Evolutionary conservation across 2,797 vertebrate genomes (phyloP).

Genomic region (Cossypha caffra): DNA sequence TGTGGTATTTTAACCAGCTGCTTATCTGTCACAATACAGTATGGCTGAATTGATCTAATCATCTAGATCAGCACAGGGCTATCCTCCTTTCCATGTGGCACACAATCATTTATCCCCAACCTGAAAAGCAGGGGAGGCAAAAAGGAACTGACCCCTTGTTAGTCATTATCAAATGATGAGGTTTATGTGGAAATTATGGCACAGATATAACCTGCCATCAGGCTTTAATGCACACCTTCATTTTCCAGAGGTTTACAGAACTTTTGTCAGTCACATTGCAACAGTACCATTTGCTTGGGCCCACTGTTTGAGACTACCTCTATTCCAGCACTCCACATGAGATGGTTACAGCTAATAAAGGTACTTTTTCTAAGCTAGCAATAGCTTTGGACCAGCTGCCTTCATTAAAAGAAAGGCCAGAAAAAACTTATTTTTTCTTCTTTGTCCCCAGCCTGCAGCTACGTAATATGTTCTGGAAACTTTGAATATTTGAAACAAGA

Average conservation of each 20-base stretch:
- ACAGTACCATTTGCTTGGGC: not conserved
- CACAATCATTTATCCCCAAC: not conserved
- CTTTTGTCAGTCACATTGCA: not conserved
- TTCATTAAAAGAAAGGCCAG: not conserved
- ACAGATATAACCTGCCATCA: not conserved
- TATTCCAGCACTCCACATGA: not conserved
- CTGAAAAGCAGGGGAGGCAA: not conserved
- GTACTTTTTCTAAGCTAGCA: not conserved
- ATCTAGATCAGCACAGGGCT: not conserved
- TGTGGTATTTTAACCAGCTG: not conserved
- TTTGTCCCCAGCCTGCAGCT: not conserved
- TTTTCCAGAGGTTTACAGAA: not conserved
- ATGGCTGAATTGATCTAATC: not conserved
- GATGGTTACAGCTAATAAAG: not conserved
- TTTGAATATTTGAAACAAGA: slow-evolving; percentile 11
- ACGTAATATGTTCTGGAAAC: not conserved
- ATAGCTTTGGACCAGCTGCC: not conserved
- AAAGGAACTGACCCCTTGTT: not conserved
- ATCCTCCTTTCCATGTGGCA: not conserved
- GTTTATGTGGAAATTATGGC: not conserved
- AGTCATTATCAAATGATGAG: not conserved
- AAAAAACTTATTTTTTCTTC: not conserved
- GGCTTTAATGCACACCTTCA: not conserved
- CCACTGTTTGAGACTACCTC: not conserved
- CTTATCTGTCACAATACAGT: not conserved